A percentile compares a stretch with the other conserved stretches of the same genome.
Conservation (phyloP, 37 sponge, comb jelly and placozoan genomes). For the Agelas oroides region DNA sequence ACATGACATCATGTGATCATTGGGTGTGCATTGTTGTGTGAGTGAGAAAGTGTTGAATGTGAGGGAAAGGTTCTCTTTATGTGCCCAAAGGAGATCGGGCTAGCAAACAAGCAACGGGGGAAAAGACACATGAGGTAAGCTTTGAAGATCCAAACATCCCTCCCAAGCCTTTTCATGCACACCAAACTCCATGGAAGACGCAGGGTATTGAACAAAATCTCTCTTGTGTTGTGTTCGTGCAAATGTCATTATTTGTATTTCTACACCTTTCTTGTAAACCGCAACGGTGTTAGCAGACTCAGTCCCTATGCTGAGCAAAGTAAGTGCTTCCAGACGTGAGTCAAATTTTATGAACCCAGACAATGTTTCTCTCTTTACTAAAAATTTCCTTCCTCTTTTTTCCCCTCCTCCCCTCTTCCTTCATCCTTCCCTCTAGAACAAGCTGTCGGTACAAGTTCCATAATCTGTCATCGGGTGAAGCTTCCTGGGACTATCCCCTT, state of each 20-base stretch:
- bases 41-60: too few species aligned
- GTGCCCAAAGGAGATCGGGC: too few species aligned
- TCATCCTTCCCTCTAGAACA: slow-evolving; percentile 17
- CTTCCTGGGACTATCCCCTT: slow-evolving; percentile 47
- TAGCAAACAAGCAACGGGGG: too few species aligned
- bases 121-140: too few species aligned
- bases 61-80: too few species aligned
- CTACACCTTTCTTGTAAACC: not conserved
- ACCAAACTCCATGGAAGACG: too few species aligned
- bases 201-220: too few species aligned
- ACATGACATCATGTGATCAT: not conserved
- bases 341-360: not conserved
- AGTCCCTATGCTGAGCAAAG: not conserved
- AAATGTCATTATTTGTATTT: not conserved
- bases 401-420: slow-evolving; percentile 15
- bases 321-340: not conserved
- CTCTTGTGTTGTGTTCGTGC: not conserved
- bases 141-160: too few species aligned
- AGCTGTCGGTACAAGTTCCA: slow-evolving; percentile 39
- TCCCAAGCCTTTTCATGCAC: too few species aligned
- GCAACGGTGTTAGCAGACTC: not conserved
- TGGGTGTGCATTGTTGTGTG: too few species aligned
- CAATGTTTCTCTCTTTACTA: not conserved
- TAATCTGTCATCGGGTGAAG: slow-evolving; percentile 28
- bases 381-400: not conserved